phyloP scores from a whole-genome alignment of 2,113 vertebrate genomes.

The Serilophus lunatus region DNA sequence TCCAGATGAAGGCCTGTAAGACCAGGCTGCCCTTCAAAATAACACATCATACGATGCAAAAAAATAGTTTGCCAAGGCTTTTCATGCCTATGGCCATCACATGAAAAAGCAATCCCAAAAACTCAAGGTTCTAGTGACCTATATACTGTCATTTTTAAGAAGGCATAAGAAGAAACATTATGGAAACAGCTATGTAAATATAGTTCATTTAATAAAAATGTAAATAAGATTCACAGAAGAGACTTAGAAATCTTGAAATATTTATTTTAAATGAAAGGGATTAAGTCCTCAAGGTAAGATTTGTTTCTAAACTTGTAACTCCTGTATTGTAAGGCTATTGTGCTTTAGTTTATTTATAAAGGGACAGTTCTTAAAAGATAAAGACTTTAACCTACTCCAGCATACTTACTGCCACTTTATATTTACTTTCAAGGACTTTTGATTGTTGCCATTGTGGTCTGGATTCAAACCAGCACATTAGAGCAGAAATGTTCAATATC shows the following conservation, averaged over 20 bases:
- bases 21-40: not conserved
- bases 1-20: not conserved
- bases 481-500: conserved; percentile 4
- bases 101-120: conserved; percentile 7
- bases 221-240: conserved; percentile 63
- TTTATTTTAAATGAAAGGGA: conserved; percentile 21
- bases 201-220: conserved; percentile 33
- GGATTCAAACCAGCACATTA: not conserved
- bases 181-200: conserved; percentile 51
- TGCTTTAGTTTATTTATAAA: not conserved
- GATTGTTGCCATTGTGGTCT: not conserved
- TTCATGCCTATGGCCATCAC: not conserved
- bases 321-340: not conserved
- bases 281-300: not conserved
- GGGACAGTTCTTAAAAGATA: not conserved
- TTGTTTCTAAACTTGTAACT: not conserved
- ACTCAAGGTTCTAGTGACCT: not conserved
- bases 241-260: conserved; percentile 29
- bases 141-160: not conserved
- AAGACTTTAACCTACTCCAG: not conserved
- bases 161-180: not conserved
- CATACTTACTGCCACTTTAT: not conserved
- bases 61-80: not conserved
- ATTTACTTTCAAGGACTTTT: not conserved
- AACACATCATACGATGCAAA: not conserved